phyloP scores from a whole-genome alignment of 2,888 invertebrate genomes.

The Xestia sexstrigata region DNA sequence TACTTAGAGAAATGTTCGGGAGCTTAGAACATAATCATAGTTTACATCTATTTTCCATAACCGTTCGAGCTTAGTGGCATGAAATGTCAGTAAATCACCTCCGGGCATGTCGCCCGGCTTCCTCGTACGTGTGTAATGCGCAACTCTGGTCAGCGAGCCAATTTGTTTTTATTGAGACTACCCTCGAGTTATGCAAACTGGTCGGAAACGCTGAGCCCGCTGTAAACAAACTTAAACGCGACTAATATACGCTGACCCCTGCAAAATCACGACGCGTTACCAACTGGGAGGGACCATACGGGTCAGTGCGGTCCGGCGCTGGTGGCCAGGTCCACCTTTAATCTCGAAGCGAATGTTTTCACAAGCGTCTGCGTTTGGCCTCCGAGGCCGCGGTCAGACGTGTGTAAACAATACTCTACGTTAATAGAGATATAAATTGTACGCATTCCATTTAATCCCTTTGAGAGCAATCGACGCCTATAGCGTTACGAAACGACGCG shows the following conservation, averaged over 20 bases:
- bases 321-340: conserved; percentile 85
- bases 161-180: conserved; percentile 91
- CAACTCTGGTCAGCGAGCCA: conserved; percentile 87
- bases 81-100: conserved; percentile 86
- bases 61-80: conserved; percentile 68
- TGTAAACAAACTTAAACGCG: conserved; percentile 87
- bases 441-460: conserved; percentile 87
- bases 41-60: conserved; percentile 72
- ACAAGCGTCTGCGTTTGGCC: conserved; percentile 85
- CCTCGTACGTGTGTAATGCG: conserved; percentile 89
- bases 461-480: conserved; percentile 83
- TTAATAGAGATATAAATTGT: conserved; percentile 90
- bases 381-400: conserved; percentile 83
- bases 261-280: conserved; percentile 47
- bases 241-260: conserved; percentile 77
- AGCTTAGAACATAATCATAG: conserved; percentile 63
- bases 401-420: conserved; percentile 88
- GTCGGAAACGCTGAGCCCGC: conserved; percentile 87
- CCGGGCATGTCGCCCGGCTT: conserved; percentile 85
- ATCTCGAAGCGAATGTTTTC: conserved; percentile 88
- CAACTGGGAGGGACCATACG: conserved; percentile 61
- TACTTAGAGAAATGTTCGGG: conserved; percentile 55
- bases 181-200: conserved; percentile 90
- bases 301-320: conserved; percentile 75
- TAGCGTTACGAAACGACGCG: conserved; percentile 79